Evolutionary conservation across 37 sponge, comb jelly and placozoan species (phyloP).

Genomic region (Hormiphora californensis): DNA sequence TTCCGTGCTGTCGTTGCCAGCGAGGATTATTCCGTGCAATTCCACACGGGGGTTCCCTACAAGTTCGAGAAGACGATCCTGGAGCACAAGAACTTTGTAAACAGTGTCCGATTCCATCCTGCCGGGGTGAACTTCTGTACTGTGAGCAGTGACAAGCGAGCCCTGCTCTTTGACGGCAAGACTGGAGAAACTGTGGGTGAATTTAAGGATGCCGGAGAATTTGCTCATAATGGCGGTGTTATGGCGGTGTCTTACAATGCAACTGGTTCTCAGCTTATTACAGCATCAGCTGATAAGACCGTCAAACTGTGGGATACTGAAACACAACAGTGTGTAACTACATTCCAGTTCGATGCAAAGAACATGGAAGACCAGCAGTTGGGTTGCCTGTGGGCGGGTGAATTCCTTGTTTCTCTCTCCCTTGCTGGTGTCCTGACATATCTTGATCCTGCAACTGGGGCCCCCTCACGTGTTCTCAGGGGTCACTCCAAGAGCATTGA

Average conservation of each 20-base stretch:
- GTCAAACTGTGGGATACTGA: conserved; percentile 91
- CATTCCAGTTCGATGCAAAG: conserved; percentile 84
- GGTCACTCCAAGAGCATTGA: conserved; percentile 86
- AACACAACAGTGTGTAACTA: conserved; percentile 69
- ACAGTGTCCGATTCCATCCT: conserved; percentile 76
- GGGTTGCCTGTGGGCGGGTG: conserved; percentile 91
- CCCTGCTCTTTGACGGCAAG: conserved; percentile 79
- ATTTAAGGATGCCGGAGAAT: conserved; percentile 70
- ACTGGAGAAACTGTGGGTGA: conserved; percentile 67
- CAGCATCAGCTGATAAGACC: conserved; percentile 95
- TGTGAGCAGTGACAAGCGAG: conserved; percentile 79
- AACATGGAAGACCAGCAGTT: conserved; percentile 84
- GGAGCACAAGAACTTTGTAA: conserved; percentile 77
- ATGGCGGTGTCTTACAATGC: conserved; percentile 66
- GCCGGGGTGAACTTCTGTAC: conserved; percentile 78
- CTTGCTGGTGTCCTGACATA: conserved; percentile 90
- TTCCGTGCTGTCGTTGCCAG: conserved; percentile 84
- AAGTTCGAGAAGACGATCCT: conserved; percentile 63
- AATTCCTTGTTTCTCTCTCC: conserved; percentile 78
- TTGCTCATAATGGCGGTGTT: background rate
- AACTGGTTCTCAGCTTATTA: conserved; percentile 75
- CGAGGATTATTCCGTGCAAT: conserved; percentile 69
- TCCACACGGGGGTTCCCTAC: conserved; percentile 90
- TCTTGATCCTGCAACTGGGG: conserved; percentile 60
- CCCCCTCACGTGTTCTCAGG: background rate